Evolutionary conservation across 2,113 vertebrate species (phyloP), one percentile per base, ranked within the genome.

Genomic region (Promerops cafer): DNA sequence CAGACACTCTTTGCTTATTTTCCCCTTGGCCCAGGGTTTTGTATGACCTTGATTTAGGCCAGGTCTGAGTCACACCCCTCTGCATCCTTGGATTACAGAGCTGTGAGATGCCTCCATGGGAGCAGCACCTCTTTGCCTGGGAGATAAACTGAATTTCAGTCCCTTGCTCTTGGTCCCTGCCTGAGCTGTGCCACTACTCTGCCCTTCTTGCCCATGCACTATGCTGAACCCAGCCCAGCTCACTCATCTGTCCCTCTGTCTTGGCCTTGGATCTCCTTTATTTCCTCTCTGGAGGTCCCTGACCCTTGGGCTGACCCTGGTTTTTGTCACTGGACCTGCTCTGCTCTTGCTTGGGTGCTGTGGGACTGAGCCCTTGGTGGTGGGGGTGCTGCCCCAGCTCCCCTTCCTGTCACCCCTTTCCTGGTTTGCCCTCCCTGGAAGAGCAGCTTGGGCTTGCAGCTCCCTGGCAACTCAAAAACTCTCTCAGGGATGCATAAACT

Each of bases 151-250:
- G n/a, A 57, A 21, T 3, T 27, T 90, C 60, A 50, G 19, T 16
- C 22, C 35, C 13, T 64, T 50, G 33, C 11, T 68, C 54, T 40
- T 28, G 22, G 19, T 78, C 27, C 14, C 12, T 60, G 28, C 33
- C 50, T 37, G 30, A 74, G 26, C 44, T 72, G 13, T 20, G 49
- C 35, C 50, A 4, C 61, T 33, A 2, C 6, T 49, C 24, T 72
- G 69, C 14, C 11, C 23, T 20, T 6, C 15, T 37, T 49, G 47
- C 10, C 11, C 16, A 2, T 7, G 10, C 20, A 33, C 57, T 14
- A 0, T 28, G 20, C 6, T 35, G 21, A 87, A 28, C 10, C 11
- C 3, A 1, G 50, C 45, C 33, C 44, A 54, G 2, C 18, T 49
- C 39, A n/a, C 18, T 31, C 17, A 2, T 27, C 66, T 77, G 3